Evolutionary conservation across 2,113 vertebrate genomes (phyloP), one percentile per base, ranked within the genome.

Genomic region (Crotalus viridis): DNA sequence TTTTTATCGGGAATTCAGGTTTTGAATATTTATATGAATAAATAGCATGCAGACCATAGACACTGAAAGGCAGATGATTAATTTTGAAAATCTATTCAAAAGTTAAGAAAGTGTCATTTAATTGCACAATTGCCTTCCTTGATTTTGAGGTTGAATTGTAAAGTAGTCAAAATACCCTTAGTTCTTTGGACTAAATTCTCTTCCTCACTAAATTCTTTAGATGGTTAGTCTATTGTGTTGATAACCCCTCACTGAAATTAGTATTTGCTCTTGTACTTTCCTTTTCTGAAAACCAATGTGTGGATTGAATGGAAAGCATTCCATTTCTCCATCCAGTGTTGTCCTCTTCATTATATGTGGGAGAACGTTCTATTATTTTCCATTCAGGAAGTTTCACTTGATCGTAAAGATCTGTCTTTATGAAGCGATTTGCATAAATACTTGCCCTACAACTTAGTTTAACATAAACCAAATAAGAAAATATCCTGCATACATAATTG

Each of bases 401-500:
- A 43, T 52, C 55, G 22, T 22, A 74, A 48, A 87, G 48, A 52
- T 52, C 69, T 33, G 13, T 74, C 57, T 52, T 85, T 52, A 21
- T 46, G 61, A 88, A 89, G 3, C 13, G 33, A 55, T 51, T 90
- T 88, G 87, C 52, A 52, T n/a, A 10, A 89, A 89, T 22, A n/a
- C 17, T 21, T 57, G 0, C 39, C 39, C 24, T 33, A 12, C 33
- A 33, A 57, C 3, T 43, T 56, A 55, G 88, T 57, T 89, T 12
- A 57, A 39, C 39, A 56, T 43, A 57, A 89, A 39, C 10, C 52
- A 33, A 22, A 57, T 8, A 89, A 89, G 24, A 51, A 87, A 89
- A 57, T 22, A 19, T 21, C 90, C 81, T 0, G 43, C 0, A 0
- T 17, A 19, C 0, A n/a, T 74, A 74, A 93, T 52, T 69, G 46